Evolutionary conservation across 2,888 invertebrate genomes (phyloP), one percentile per base, ranked within the genome.

Genomic region (Parelbella ahira): DNA sequence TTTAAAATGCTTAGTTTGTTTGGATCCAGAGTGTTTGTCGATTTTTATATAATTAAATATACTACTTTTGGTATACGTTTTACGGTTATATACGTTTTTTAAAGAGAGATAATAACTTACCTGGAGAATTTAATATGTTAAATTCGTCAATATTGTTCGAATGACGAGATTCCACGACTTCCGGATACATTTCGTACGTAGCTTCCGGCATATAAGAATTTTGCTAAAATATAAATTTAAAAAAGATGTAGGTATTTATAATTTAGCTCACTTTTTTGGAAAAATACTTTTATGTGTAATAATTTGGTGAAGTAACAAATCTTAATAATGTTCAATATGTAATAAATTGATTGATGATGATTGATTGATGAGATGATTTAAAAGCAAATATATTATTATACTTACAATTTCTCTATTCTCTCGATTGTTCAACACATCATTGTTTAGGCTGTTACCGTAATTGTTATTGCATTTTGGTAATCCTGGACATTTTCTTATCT

Each of bases 401-500:
- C 25, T 53, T 20, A 42, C 44, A 7, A 34, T 32, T 13, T 37
- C 28, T 10, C 37, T 37, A 36, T 60, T 58, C 32, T 67, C 64
- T 7, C 51, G 56, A 13, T 50, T 68, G 28, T 51, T 50, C 10
- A 53, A 54, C 0, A 65, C 54, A 4, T 68, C 67, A 6, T 62
- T 63, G 2, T 49, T 58, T 13, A 18, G 19, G 6, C 24, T 49
- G 30, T 32, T 53, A 48, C 15, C 18, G 28, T 10, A 21, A 24
- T 1, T 5, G n/a, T 48, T 48, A 1, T 47, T 46, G 37, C 83
- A 84, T 25, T 56, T 51, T 0, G 77, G 79, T 1, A 76, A 50
- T 8, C 64, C 55, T 0, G 66, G 56, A 48, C 84, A 84, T 55
- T 76, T 82, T 44, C 73, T 59, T 45, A 84, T 71, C 83, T 84